Conservation (phyloP, 1,140 invertebrate genomes). For the Maconellicoccus hirsutus region DNA sequence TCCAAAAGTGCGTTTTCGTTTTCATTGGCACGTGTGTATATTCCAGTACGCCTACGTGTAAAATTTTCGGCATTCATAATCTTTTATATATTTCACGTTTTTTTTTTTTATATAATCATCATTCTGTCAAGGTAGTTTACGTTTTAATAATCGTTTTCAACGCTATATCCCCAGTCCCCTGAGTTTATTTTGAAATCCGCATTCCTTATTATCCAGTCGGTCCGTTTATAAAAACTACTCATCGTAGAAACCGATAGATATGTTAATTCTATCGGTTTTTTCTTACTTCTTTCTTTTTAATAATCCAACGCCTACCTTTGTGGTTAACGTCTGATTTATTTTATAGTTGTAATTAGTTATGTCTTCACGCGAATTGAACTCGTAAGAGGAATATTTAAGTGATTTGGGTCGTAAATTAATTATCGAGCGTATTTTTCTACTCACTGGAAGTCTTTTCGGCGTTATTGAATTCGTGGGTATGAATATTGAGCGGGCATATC, state of each 20-base stretch:
- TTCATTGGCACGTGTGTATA: conserved; percentile 14
- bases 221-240: neutral
- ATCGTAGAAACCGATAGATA: neutral
- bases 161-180: no score
- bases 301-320: neutral
- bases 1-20: conserved; percentile 9
- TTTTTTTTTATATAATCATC: neutral
- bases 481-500: no score
- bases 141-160: neutral
- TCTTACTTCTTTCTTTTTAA: neutral
- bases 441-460: no score
- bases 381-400: no score
- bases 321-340: neutral
- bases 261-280: neutral
- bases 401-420: no score
- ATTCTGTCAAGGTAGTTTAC: neutral
- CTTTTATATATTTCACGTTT: neutral
- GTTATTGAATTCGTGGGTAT: no score
- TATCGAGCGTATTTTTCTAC: no score
- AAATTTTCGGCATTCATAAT: neutral
- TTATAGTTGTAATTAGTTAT: neutral
- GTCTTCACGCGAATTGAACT: neutral
- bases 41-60: conserved; percentile 11
- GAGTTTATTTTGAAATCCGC: conserved; percentile 3
- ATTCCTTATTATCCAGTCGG: neutral